phyloP scores from a whole-genome alignment of 2,888 invertebrate genomes.

The Elmis aenea region DNA sequence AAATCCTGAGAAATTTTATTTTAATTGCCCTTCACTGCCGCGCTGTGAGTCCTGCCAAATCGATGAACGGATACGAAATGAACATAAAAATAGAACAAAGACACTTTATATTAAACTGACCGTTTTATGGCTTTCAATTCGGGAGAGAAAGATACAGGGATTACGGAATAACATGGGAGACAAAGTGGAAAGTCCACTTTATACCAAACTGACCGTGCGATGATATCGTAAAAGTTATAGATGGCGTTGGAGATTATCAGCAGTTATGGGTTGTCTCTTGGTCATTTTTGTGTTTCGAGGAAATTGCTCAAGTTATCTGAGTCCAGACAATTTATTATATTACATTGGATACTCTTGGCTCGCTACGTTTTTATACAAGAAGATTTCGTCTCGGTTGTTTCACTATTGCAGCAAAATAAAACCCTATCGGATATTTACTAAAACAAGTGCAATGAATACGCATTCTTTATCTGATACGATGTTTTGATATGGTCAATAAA shows the following conservation, averaged over 20 bases:
- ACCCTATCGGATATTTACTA: too few species aligned
- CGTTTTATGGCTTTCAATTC: slow-evolving; percentile 26
- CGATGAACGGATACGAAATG: too few species aligned
- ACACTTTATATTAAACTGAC: slow-evolving; percentile 38
- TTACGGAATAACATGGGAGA: slow-evolving; percentile 3
- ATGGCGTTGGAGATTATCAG: slow-evolving; percentile 43
- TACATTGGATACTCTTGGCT: too few species aligned
- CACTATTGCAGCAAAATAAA: too few species aligned
- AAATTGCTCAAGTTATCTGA: slow-evolving; percentile 39
- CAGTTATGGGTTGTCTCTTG: slow-evolving; percentile 43
- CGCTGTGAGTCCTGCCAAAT: too few species aligned
- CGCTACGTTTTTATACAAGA: too few species aligned
- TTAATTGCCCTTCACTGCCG: too few species aligned
- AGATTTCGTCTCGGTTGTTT: too few species aligned
- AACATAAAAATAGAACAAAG: slow-evolving; percentile 13
- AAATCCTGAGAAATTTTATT: too few species aligned
- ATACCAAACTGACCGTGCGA: slow-evolving; percentile 39
- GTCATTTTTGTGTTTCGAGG: slow-evolving; percentile 41
- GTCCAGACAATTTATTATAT: slow-evolving; percentile 19
- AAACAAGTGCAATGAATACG: too few species aligned
- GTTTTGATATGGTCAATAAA: too few species aligned
- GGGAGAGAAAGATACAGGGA: slow-evolving; percentile 20
- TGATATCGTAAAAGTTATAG: slow-evolving; percentile 44
- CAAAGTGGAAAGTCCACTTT: slow-evolving; percentile 17
- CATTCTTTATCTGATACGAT: too few species aligned